Conservation (phyloP, 2,888 invertebrate species). For the Lutraria lutraria region DNA sequence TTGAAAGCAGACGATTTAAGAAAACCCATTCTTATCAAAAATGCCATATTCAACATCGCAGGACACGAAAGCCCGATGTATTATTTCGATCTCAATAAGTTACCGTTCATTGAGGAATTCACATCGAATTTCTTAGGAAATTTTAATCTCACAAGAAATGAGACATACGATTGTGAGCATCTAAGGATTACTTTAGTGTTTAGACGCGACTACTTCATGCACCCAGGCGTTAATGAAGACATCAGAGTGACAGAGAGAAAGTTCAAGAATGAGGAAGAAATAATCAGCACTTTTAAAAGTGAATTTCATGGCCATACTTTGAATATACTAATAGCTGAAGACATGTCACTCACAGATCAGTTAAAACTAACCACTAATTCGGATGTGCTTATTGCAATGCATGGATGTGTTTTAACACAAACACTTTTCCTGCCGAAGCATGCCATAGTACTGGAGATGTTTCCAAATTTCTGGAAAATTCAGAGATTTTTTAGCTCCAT, state of each 20-base stretch:
- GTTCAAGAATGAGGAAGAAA: slow-evolving; percentile 62
- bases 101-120: slow-evolving; percentile 62
- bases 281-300: slow-evolving; percentile 39
- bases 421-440: slow-evolving; percentile 59
- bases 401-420: slow-evolving; percentile 60
- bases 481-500: slow-evolving; percentile 58
- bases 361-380: slow-evolving; percentile 45
- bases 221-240: slow-evolving; percentile 41
- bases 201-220: slow-evolving; percentile 57
- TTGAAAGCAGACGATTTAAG: slow-evolving; percentile 39
- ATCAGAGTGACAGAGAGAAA: slow-evolving; percentile 62
- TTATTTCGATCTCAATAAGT: slow-evolving; percentile 38
- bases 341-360: slow-evolving; percentile 53
- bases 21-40: slow-evolving; percentile 36
- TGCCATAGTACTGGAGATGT: slow-evolving; percentile 56
- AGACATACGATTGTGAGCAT: slow-evolving; percentile 45
- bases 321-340: slow-evolving; percentile 52
- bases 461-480: slow-evolving; percentile 55
- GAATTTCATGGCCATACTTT: slow-evolving; percentile 53
- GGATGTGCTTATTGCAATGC: slow-evolving; percentile 58
- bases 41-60: slow-evolving; percentile 60
- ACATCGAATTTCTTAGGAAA: slow-evolving; percentile 43
- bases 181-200: slow-evolving; percentile 50
- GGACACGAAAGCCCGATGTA: slow-evolving; percentile 66
- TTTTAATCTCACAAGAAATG: slow-evolving; percentile 46